Base-by-base conservation (phyloP, 2,888 invertebrate genomes). In the Fabriciana adippe region DNA sequence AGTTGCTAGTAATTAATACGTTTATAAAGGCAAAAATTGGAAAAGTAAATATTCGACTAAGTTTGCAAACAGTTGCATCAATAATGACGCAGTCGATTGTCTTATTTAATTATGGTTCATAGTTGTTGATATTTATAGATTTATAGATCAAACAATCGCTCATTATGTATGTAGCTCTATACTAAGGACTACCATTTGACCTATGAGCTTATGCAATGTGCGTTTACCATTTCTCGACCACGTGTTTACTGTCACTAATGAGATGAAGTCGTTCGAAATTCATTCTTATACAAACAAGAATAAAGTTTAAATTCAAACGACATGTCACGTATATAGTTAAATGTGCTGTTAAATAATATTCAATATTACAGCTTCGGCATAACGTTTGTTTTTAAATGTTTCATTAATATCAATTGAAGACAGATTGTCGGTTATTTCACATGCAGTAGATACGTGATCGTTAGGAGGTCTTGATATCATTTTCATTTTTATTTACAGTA, bases 361-460 rank as follows among this genome's bases (percentile, higher is more conserved):
- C 8, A 59, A 16, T 41, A 21, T 35, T 60, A 66, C 54, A 1
- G 6, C 5, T 35, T 0, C 3, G 6, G 15, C 15, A 51, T 60
- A 68, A 35, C 45, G 60, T 60, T 45, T n/a, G 45, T 68, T 64
- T 64, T 61, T 26, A 6, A 64, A 41, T 18, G 31, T 48, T 21
- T 47, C 31, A 35, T 16, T 60, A 41, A 16, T 41, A 54, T 59
- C 26, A 45, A 45, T 54, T 45, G 55, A 45, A 64, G 66, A 60
- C 55, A 60, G n/a, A 64, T 63, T 67, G 48, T 68, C 67, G 21
- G 66, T 60, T 73, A 73, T 72, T 67, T 35, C 45, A 54, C 82
- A 82, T 76, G 83, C 76, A 64, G 45, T 60, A 4, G 51, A 14
- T 62, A 73, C 82, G 79, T 84, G 83, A 64, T 48, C 51, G 50